phyloP scores from a whole-genome alignment of 2,888 invertebrate species.

The Nymphalis c-album region DNA sequence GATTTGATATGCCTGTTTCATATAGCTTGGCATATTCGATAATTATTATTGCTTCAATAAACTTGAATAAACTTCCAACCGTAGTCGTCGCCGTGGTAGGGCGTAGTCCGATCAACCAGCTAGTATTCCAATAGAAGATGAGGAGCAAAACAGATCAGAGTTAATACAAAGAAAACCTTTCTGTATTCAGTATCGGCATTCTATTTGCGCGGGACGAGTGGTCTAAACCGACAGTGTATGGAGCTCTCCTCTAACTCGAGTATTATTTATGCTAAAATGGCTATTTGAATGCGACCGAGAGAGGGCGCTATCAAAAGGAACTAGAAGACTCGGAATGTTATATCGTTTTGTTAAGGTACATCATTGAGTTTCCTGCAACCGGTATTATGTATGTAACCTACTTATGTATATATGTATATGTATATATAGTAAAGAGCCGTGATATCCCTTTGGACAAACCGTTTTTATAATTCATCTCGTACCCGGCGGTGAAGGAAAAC shows the following conservation, averaged over 20 bases:
- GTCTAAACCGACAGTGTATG: constrained; percentile 33
- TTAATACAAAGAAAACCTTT: constrained; percentile 55
- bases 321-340: constrained; percentile 21
- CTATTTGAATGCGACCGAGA: constrained; percentile 56
- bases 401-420: too few species aligned
- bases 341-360: constrained; percentile 20
- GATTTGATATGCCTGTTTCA: too few species aligned
- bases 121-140: constrained; percentile 45
- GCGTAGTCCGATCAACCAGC: constrained; percentile 28
- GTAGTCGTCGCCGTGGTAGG: too few species aligned
- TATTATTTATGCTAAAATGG: constrained; percentile 44
- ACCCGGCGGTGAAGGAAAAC: too few species aligned
- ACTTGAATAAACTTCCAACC: too few species aligned
- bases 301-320: constrained; percentile 1
- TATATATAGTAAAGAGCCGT: too few species aligned
- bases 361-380: constrained; percentile 21
- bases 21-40: too few species aligned
- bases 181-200: constrained; percentile 58
- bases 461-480: too few species aligned
- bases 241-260: constrained; percentile 29
- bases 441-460: too few species aligned
- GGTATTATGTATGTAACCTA: background rate
- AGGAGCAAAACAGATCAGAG: constrained; percentile 51
- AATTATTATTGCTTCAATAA: too few species aligned
- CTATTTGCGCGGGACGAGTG: constrained; percentile 56